These are phyloP conservation scores for Chrysotoxum bicinctum DNA, from an alignment of 2,888 invertebrate genomes.

Conservation along the genomic window DNA sequence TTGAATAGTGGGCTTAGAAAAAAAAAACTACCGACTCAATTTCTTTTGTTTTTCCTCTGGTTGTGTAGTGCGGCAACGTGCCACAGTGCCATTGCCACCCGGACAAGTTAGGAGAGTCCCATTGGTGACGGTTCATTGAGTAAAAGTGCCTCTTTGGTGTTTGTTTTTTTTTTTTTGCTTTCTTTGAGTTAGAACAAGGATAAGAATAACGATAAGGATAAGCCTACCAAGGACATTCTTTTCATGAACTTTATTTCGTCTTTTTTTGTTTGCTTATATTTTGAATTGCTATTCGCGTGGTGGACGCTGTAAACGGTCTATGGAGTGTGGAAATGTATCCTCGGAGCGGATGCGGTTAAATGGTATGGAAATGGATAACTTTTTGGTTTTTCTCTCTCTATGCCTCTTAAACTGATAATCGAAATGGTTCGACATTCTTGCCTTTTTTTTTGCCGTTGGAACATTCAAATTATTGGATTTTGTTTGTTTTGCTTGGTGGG, in stretches of 20 bases:
- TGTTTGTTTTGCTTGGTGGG: constrained; percentile 30
- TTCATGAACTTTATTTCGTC: constrained; percentile 51
- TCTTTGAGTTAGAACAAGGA: constrained; percentile 2
- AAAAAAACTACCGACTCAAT: constrained; percentile 25
- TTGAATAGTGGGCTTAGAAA: constrained; percentile 9
- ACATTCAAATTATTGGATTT: constrained; percentile 51
- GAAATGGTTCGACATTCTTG: constrained; percentile 68
- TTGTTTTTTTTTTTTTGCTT: constrained; percentile 43
- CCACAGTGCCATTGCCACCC: background rate
- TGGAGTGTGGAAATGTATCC: constrained; percentile 48
- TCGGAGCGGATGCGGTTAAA: constrained; percentile 67
- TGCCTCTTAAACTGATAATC: constrained; percentile 53
- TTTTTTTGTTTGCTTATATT: background rate
- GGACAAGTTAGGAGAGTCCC: constrained; percentile 64
- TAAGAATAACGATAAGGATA: constrained; percentile 34
- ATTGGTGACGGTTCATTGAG: constrained; percentile 69
- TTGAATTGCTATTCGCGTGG: constrained; percentile 36
- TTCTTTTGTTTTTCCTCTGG: constrained; percentile 33
- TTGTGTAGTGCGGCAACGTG: background rate
- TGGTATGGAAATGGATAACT: constrained; percentile 67
- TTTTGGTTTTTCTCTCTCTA: constrained; percentile 9
- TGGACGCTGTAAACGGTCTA: constrained; percentile 53
- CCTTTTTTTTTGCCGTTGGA: constrained; percentile 12
- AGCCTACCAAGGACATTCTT: constrained; percentile 45
- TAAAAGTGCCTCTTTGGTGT: constrained; percentile 65